Evolutionary conservation across 1,140 invertebrate genomes (phyloP).

Genomic region (Dendroctonus valens): DNA sequence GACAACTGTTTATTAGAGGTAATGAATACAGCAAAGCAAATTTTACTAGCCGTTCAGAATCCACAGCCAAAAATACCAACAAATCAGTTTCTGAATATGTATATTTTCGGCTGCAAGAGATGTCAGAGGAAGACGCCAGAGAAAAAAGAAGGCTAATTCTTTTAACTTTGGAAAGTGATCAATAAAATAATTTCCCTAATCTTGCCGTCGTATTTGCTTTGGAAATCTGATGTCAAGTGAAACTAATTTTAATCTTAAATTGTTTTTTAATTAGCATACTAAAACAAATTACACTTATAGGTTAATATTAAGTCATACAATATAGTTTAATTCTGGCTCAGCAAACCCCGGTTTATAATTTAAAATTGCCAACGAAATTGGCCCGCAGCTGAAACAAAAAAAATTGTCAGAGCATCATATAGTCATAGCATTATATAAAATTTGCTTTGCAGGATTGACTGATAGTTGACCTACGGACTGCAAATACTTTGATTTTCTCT

Average conservation of each 20-base stretch:
- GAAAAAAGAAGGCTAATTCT: constrained; percentile 2
- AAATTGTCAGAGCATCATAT: constrained; percentile 14
- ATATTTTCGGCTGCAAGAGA: background rate
- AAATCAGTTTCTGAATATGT: background rate
- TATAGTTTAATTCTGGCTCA: too few species aligned
- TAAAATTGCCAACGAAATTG: background rate
- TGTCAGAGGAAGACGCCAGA: background rate
- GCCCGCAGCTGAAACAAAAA: constrained; percentile 4
- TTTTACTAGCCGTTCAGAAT: background rate
- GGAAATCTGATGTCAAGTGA: too few species aligned
- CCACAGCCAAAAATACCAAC: background rate
- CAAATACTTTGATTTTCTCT: constrained; percentile 7
- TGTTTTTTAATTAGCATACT: too few species aligned
- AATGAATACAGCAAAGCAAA: background rate
- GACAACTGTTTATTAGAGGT: background rate
- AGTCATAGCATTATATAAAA: constrained; percentile 10
- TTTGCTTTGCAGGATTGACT: background rate
- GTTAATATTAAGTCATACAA: too few species aligned
- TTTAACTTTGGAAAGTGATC: background rate
- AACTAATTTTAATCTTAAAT: too few species aligned
- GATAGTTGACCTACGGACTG: constrained; percentile 13
- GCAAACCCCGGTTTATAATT: constrained; percentile 1
- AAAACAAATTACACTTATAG: too few species aligned
- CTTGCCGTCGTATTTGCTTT: too few species aligned
- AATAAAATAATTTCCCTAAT: background rate